phyloP scores from a whole-genome alignment of 53 echinoderm and acorn worm genomes.

The Hippasteria phrygiana region DNA sequence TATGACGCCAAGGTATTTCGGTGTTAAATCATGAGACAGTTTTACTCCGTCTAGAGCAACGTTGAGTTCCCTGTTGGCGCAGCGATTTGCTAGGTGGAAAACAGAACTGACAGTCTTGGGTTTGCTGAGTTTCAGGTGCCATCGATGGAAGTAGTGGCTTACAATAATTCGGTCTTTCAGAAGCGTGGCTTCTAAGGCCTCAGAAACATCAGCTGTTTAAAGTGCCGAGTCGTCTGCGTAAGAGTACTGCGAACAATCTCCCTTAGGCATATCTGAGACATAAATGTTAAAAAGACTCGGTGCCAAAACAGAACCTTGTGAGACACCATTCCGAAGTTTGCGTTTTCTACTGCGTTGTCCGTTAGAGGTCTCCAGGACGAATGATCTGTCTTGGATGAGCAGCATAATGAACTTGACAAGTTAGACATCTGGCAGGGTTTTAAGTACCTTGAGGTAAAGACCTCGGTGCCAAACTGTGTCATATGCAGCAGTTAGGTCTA shows the following conservation, averaged over 20 bases:
- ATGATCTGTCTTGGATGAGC: background rate
- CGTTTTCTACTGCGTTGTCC: background rate
- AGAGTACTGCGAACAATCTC: background rate
- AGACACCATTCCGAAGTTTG: background rate
- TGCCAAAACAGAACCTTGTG: conserved; percentile 6
- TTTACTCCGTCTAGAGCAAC: too few species aligned
- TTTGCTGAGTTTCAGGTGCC: conserved; percentile 8
- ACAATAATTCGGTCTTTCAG: background rate
- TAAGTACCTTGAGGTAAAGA: background rate
- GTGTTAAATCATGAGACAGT: too few species aligned
- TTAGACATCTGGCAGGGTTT: conserved; percentile 38
- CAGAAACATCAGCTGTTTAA: background rate
- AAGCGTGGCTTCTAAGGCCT: background rate
- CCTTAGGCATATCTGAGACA: conserved; percentile 1
- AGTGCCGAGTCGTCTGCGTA: conserved; percentile 16
- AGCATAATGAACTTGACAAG: too few species aligned
- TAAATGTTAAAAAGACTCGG: background rate
- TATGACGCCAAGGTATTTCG: too few species aligned
- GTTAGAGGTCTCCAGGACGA: background rate
- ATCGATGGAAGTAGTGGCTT: background rate
- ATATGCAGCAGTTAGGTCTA: too few species aligned
- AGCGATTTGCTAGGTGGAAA: conserved; percentile 6
- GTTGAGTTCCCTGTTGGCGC: background rate
- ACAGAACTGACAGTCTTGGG: conserved; percentile 14
- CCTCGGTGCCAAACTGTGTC: too few species aligned